Percentiles rank a stretch among this genome's conserved stretches.
Conservation (phyloP, 2,888 invertebrate genomes). For the Girardia tigrina region DNA sequence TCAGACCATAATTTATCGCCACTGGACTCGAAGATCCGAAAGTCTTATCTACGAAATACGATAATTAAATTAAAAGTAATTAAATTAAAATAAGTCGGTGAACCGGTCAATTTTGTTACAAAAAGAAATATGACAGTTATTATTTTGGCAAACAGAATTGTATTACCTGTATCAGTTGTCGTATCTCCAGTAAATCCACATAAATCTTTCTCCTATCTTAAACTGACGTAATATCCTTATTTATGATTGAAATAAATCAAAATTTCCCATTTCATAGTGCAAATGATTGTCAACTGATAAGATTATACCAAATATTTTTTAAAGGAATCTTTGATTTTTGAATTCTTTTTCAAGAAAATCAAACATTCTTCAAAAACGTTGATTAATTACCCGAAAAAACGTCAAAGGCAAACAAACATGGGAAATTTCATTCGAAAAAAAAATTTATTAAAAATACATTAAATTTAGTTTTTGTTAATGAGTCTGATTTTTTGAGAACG, state of each 20-base stretch:
- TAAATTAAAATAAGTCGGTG: not conserved
- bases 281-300: constrained; percentile 10
- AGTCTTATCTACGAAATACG: too few relatives aligned
- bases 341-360: too few relatives aligned
- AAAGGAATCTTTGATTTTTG: not conserved
- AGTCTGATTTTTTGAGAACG: too few relatives aligned
- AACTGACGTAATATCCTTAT: not conserved
- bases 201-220: constrained; percentile 23
- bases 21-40: too few relatives aligned
- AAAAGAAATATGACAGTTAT: not conserved
- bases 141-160: not conserved
- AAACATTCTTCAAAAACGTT: too few relatives aligned
- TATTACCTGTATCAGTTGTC: constrained; percentile 19
- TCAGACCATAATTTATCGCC: not conserved
- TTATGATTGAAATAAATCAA: constrained; percentile 1
- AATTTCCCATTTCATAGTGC: not conserved
- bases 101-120: not conserved
- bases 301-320: not conserved
- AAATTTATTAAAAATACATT: too few relatives aligned
- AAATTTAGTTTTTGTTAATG: not conserved
- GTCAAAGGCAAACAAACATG: too few relatives aligned
- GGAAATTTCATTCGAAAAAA: too few relatives aligned
- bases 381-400: too few relatives aligned
- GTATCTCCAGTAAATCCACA: not conserved
- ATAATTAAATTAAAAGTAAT: too few relatives aligned